A percentile compares a stretch with the other conserved stretches of the same genome.
Evolutionary conservation across 2,797 vertebrate species (phyloP).

Genomic region (Sparus aurata): DNA sequence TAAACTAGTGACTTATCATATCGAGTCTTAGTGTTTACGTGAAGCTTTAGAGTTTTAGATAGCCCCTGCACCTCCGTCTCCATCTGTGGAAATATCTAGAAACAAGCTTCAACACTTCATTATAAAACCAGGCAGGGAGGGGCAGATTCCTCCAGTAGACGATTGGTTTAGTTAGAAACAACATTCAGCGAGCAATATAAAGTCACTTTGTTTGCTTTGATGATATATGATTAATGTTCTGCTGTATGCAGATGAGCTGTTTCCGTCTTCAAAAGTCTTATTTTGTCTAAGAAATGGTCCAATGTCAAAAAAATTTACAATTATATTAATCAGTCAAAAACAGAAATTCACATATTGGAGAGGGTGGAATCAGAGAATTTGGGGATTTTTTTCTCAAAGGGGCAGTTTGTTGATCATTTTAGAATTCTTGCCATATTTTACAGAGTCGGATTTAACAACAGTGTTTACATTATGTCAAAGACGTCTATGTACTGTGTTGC

Average conservation of each 20-base stretch:
- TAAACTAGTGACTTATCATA: neutral
- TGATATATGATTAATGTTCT: neutral
- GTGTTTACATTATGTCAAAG: too few species aligned
- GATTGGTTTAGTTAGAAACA: neutral
- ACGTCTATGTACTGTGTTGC: too few species aligned
- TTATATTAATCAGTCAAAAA: neutral
- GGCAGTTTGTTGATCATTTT: too few species aligned
- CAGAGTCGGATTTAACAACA: too few species aligned
- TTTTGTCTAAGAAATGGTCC: neutral
- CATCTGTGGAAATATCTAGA: constrained; percentile 27
- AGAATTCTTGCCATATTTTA: too few species aligned
- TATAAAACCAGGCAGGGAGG: neutral
- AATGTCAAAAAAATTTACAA: neutral
- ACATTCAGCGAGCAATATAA: neutral
- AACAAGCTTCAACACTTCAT: neutral
- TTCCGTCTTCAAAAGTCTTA: too few species aligned
- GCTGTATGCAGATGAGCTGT: neutral
- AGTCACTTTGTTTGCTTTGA: neutral
- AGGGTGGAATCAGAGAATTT: too few species aligned
- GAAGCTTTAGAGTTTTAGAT: constrained; percentile 2
- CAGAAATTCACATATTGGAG: neutral
- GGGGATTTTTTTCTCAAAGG: neutral
- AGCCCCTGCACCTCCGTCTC: neutral
- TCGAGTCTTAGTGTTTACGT: neutral
- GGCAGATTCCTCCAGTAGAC: neutral